Evolutionary conservation across 2,113 vertebrate genomes (phyloP), one percentile per base, ranked within the genome.

Genomic region (Pachycephala philippinensis): DNA sequence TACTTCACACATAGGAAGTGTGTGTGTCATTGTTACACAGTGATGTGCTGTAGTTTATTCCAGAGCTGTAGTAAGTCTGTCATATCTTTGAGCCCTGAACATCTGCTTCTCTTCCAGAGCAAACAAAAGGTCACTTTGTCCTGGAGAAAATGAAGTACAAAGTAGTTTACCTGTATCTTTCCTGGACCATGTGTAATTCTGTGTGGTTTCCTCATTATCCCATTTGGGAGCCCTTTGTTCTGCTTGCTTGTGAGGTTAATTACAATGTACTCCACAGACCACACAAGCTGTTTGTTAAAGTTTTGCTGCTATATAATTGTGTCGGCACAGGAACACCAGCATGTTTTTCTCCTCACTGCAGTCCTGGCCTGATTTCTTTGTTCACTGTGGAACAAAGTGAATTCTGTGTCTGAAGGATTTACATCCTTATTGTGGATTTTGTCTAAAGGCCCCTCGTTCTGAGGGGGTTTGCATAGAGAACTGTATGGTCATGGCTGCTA

Each of bases 181-280:
- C 47, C 64, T 75, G 78, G 42, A 11, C 90, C 7, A 0, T 30
- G 76, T 80, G 53, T 50, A 84, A 85, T 71, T 60, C 70, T 52
- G 27, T 54, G 76, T 47, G 31, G 31, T 88, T 89, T 89, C 65
- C 66, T 89, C 57, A 15, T 95, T 84, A 71, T 40, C 57, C 81
- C 37, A 6, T 79, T 63, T 68, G 87, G 74, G 60, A 86, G n/a
- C 49, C 77, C 87, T 93, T 91, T 87, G 84, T 93, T 89, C 84
- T 76, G n/a, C 1, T 35, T 52, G 65, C 81, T 45, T 63, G 20
- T 75, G 84, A 71, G 81, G 84, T 87, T 94, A 93, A 87, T 95
- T 92, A 40, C 56, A 40, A n/a, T 3, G 22, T 57, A n/a, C 69
- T 95, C 30, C 63, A 45, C 16, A n/a, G 78, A 85, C 92, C 88